Conservation (phyloP, 2,113 vertebrate genomes). For the Sinocyclocheilus maitianheensis region DNA sequence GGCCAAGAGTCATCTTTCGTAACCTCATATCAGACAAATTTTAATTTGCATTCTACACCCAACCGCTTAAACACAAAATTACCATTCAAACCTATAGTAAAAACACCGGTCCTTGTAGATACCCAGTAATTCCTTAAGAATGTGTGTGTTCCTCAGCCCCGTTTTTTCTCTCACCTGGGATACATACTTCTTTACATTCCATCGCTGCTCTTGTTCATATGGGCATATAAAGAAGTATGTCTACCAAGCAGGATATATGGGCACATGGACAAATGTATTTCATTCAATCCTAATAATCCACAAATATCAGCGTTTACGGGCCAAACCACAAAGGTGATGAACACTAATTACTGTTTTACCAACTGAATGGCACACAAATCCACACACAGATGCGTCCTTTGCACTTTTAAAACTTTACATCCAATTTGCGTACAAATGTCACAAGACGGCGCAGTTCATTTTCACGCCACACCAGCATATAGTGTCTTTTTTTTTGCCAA, state of each 20-base stretch:
- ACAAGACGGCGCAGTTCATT: background rate
- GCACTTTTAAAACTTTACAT: conserved; percentile 7
- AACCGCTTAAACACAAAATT: background rate
- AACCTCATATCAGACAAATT: background rate
- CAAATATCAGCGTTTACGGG: background rate
- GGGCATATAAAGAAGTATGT: conserved; percentile 99
- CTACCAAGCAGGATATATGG: conserved; percentile 87
- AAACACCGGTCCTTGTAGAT: background rate
- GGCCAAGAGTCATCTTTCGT: background rate
- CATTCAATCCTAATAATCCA: background rate
- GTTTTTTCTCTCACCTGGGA: conserved; percentile 85
- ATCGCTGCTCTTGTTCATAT: conserved; percentile 97
- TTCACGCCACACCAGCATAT: background rate
- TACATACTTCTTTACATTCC: conserved; percentile 99
- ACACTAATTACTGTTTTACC: background rate
- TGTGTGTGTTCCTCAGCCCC: conserved; percentile 51
- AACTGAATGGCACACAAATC: background rate
- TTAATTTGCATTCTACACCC: background rate
- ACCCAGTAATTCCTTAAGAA: background rate
- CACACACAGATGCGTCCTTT: background rate
- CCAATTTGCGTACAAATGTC: background rate
- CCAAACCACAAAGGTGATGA: background rate
- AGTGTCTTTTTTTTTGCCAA: background rate
- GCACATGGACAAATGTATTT: conserved; percentile 15
- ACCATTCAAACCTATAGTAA: background rate